Evolutionary conservation across 2,113 vertebrate species (phyloP).

Genomic region (Gymnarchus niloticus): DNA sequence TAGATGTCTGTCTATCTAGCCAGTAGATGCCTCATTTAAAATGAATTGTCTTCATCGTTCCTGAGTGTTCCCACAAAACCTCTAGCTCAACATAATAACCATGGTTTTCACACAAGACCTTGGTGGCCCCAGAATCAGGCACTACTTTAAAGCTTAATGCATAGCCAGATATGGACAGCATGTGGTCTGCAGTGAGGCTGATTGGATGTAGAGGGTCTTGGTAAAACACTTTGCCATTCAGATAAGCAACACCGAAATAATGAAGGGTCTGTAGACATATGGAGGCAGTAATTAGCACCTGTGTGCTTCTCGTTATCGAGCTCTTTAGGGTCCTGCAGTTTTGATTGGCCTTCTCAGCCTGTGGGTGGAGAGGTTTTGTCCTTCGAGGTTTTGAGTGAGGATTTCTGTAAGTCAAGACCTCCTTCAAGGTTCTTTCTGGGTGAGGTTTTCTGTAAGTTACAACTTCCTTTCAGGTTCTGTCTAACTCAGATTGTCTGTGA

Average conservation of each 20-base stretch:
- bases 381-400: too few relatives aligned
- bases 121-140: not conserved
- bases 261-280: constrained; percentile 21
- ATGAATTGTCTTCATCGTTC: not conserved
- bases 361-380: too few relatives aligned
- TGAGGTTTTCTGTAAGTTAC: too few relatives aligned
- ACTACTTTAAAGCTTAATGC: not conserved
- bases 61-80: not conserved
- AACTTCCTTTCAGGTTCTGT: too few relatives aligned
- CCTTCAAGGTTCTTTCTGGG: too few relatives aligned
- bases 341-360: not conserved
- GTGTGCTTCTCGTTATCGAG: not conserved
- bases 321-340: not conserved
- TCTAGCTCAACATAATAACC: not conserved
- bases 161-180: not conserved
- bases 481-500: too few relatives aligned
- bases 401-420: too few relatives aligned
- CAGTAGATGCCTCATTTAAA: not conserved
- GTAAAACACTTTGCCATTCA: constrained; percentile 29
- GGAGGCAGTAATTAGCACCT: constrained; percentile 33
- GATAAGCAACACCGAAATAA: constrained; percentile 26
- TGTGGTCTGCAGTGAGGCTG: not conserved
- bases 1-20: not conserved
- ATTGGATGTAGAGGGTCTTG: constrained; percentile 11
- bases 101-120: not conserved